These are phyloP conservation scores for Rutpela maculata DNA, from an alignment of 2,888 invertebrate species.

Conservation along the genomic window DNA sequence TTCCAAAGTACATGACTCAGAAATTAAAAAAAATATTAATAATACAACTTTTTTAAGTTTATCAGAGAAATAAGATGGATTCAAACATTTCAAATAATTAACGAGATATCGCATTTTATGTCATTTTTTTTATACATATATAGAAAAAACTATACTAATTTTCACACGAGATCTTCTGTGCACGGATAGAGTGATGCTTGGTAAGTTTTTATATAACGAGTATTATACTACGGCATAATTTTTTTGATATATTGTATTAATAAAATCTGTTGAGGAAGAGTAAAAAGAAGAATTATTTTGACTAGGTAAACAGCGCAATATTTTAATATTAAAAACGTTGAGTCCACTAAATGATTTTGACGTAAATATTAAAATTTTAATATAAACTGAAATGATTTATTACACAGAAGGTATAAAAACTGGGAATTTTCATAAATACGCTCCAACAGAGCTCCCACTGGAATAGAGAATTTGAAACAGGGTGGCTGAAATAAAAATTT, in stretches of 20 bases:
- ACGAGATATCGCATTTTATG: too few species aligned
- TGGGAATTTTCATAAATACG: slow-evolving; percentile 54
- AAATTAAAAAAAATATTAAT: too few species aligned
- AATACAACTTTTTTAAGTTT: too few species aligned
- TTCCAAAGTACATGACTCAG: too few species aligned
- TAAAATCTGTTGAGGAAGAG: slow-evolving; percentile 5
- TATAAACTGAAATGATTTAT: slow-evolving; percentile 60
- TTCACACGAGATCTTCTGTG: too few species aligned
- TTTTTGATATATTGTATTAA: slow-evolving; percentile 31
- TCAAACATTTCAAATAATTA: too few species aligned
- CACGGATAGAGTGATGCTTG: too few species aligned
- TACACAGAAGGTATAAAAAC: slow-evolving; percentile 50
- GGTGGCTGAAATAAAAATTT: background rate
- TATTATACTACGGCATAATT: slow-evolving; percentile 10
- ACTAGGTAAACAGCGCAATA: slow-evolving; percentile 42
- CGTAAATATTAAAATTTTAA: slow-evolving; percentile 66
- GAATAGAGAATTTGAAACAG: slow-evolving; percentile 10
- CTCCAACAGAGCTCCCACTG: slow-evolving; percentile 19
- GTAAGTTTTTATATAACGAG: background rate
- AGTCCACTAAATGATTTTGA: slow-evolving; percentile 60
- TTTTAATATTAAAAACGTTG: slow-evolving; percentile 57
- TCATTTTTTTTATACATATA: too few species aligned
- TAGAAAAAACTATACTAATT: too few species aligned
- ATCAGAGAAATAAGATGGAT: too few species aligned
- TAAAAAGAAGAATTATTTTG: slow-evolving; percentile 23